These are phyloP conservation scores for Saccostrea cuccullata DNA, from an alignment of 1,140 invertebrate species.

Conservation along the genomic window DNA sequence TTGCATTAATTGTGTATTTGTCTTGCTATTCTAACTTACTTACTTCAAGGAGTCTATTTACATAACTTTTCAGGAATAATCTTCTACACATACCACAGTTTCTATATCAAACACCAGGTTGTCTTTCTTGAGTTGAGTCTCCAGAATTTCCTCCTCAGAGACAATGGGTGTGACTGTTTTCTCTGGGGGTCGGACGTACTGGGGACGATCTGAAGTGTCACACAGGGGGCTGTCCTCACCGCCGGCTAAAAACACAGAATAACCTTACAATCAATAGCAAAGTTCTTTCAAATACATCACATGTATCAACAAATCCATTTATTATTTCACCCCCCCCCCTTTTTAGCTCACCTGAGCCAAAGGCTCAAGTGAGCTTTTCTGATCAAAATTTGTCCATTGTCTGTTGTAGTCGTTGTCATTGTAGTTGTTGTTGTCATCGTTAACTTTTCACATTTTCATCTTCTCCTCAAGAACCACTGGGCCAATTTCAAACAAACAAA, in stretches of 20 bases:
- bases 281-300: no score
- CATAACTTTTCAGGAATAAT: neutral
- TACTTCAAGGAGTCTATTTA: neutral
- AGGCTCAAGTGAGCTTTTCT: no score
- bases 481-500: no score
- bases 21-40: neutral
- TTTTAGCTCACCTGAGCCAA: no score
- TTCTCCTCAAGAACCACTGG: no score
- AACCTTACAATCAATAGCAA: no score
- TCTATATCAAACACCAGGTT: slow-evolving; percentile 71
- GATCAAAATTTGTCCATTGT: no score
- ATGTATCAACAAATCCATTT: no score
- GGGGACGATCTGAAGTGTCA: slow-evolving; percentile 55
- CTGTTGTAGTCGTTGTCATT: no score
- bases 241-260: neutral
- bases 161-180: slow-evolving; percentile 56
- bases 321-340: no score
- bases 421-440: no score
- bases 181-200: slow-evolving; percentile 45
- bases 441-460: no score
- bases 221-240: neutral
- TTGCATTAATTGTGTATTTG: neutral
- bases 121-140: slow-evolving; percentile 61
- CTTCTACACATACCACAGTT: slow-evolving; percentile 67
- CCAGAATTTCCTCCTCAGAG: slow-evolving; percentile 62